These are phyloP conservation scores for Heterocephalus glaber DNA, from an alignment of 2,113 vertebrate species.

Conservation along the genomic window DNA sequence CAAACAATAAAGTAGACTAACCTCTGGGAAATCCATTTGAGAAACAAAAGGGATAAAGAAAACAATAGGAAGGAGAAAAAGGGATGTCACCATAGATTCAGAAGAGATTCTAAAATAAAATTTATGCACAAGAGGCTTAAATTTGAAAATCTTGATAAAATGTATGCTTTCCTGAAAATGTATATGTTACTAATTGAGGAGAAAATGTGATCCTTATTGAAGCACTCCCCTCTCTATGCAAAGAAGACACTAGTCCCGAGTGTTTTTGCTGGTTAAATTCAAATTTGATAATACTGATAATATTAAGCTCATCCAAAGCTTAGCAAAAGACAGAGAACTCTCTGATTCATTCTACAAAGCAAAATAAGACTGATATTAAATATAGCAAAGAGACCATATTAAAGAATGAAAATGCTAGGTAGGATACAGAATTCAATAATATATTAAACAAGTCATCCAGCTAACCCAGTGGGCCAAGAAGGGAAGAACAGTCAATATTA, in stretches of 20 bases:
- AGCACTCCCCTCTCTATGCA: neutral
- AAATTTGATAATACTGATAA: slow-evolving; percentile 60
- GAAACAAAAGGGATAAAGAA: slow-evolving; percentile 28
- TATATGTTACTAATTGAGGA: slow-evolving; percentile 8
- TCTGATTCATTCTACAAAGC: slow-evolving; percentile 42
- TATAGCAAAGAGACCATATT: slow-evolving; percentile 40
- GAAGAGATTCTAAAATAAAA: slow-evolving; percentile 35
- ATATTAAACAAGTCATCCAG: slow-evolving; percentile 64
- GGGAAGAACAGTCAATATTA: slow-evolving; percentile 31
- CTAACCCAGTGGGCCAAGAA: slow-evolving; percentile 36
- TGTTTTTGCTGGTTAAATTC: slow-evolving; percentile 63
- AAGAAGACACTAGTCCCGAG: slow-evolving; percentile 25
- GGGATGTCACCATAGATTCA: neutral
- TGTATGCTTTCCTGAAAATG: slow-evolving; percentile 45
- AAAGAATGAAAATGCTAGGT: slow-evolving; percentile 46
- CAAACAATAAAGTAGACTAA: slow-evolving; percentile 51
- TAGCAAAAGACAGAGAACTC: slow-evolving; percentile 56
- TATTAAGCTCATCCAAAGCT: neutral
- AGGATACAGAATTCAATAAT: slow-evolving; percentile 63
- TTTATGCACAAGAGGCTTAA: neutral
- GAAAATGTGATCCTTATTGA: neutral
- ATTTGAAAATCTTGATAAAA: slow-evolving; percentile 59
- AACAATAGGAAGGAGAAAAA: slow-evolving; percentile 4
- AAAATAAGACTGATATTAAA: slow-evolving; percentile 62
- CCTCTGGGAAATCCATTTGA: slow-evolving; percentile 46